Evolutionary conservation across 2,888 invertebrate species (phyloP).

Genomic region (Pristionchus mayeri): DNA sequence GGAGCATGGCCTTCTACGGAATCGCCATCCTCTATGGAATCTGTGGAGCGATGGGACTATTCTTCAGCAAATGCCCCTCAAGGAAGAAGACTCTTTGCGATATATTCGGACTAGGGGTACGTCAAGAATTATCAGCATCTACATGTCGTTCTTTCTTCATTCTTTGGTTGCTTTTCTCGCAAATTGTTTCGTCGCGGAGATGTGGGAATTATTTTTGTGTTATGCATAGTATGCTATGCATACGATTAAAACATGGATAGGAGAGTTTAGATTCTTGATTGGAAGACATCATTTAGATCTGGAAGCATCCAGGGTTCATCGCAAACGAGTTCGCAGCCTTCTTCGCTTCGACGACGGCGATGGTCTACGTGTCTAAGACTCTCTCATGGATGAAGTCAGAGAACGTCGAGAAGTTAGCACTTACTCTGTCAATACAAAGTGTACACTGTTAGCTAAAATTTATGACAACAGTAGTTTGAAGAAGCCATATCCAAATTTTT

Average conservation of each 20-base stretch:
- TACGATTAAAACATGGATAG: no score
- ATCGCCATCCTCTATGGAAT: conserved; percentile 56
- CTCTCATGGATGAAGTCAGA: conserved; percentile 57
- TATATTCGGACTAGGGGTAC: conserved; percentile 54
- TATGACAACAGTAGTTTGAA: no score
- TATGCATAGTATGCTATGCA: no score
- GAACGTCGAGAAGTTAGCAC: conserved; percentile 58
- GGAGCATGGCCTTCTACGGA: conserved; percentile 56
- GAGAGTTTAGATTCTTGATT: no score
- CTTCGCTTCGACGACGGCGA: conserved; percentile 57
- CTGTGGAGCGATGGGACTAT: conserved; percentile 57
- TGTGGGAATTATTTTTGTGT: no score
- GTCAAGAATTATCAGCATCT: no score
- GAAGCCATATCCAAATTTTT: not conserved
- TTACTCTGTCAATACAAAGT: no score
- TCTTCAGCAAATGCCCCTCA: conserved; percentile 56
- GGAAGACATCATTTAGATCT: no score
- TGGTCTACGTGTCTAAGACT: conserved; percentile 63
- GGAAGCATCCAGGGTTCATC: conserved; percentile 58
- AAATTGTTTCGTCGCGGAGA: no score
- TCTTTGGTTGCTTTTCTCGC: not conserved
- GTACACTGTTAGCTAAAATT: no score
- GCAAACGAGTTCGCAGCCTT: conserved; percentile 58
- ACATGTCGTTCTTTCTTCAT: no score
- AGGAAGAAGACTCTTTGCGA: conserved; percentile 50